Evolutionary conservation across 2,797 vertebrate species (phyloP).

Genomic region (Perodicticus potto): DNA sequence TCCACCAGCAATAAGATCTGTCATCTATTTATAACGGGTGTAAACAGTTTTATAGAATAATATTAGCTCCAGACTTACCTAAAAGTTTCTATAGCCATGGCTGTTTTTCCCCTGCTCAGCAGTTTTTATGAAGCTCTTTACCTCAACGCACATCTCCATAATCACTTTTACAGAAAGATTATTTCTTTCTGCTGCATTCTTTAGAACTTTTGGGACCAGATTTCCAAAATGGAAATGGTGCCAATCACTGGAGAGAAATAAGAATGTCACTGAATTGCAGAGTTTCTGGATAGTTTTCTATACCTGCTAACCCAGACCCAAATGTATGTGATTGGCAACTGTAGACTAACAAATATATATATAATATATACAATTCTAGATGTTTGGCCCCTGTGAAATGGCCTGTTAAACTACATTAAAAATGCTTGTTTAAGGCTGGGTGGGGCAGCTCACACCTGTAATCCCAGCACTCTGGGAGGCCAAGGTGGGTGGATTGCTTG

Average conservation of each 20-base stretch:
- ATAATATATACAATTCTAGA: not conserved
- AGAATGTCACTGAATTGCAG: slow-evolving; percentile 3
- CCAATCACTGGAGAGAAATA: slow-evolving; percentile 27
- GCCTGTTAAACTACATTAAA: not conserved
- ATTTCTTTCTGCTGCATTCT: slow-evolving; percentile 83
- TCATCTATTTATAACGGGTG: slow-evolving; percentile 62
- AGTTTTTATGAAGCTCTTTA: slow-evolving; percentile 83
- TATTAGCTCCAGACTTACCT: slow-evolving; percentile 77
- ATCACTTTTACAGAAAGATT: slow-evolving; percentile 81
- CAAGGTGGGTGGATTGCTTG: too few relatives aligned
- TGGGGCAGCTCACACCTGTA: too few relatives aligned
- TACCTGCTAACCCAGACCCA: not conserved
- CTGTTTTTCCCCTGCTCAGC: slow-evolving; percentile 70
- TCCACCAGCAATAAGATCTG: slow-evolving; percentile 86
- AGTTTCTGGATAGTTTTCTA: slow-evolving; percentile 13
- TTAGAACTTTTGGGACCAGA: slow-evolving; percentile 81
- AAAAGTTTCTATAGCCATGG: slow-evolving; percentile 78
- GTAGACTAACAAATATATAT: not conserved
- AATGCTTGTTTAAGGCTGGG: not conserved
- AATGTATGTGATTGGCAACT: not conserved
- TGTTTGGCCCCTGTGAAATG: not conserved
- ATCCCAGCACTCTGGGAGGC: too few relatives aligned
- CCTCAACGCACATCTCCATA: slow-evolving; percentile 82
- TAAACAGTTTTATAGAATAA: slow-evolving; percentile 84
- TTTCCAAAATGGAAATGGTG: slow-evolving; percentile 72